phyloP scores from a whole-genome alignment of 2,113 vertebrate species.

The Labrus mixtus region DNA sequence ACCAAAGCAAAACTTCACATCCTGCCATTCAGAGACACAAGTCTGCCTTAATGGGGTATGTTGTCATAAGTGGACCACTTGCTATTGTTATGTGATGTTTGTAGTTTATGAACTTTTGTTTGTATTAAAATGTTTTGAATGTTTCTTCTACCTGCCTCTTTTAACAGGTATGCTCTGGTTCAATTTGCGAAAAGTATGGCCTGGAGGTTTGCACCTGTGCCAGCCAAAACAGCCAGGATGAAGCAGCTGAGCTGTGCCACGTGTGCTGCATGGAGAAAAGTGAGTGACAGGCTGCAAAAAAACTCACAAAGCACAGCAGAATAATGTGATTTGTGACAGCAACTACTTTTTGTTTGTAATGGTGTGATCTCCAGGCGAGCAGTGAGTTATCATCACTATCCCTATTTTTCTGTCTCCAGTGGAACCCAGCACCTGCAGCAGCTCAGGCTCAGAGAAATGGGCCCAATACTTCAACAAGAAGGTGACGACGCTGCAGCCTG shows the following conservation, averaged over 20 bases:
- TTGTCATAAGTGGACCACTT: background rate
- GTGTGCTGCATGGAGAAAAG: constrained; percentile 97
- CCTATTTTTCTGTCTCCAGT: constrained; percentile 75
- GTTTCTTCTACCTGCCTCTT: background rate
- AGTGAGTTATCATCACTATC: background rate
- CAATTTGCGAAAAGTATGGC: constrained; percentile 91
- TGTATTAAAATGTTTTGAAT: background rate
- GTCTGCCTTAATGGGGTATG: constrained; percentile 94
- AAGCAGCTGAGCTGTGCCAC: constrained; percentile 92
- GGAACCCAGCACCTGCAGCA: constrained; percentile 87
- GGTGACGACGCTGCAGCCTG: constrained; percentile 92
- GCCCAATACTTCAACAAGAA: constrained; percentile 79
- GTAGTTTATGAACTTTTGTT: background rate
- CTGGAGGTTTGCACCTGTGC: constrained; percentile 94
- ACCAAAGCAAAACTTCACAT: constrained; percentile 90
- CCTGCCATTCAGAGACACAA: constrained; percentile 92
- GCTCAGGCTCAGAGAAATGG: constrained; percentile 91
- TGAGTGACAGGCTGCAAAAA: constrained; percentile 78
- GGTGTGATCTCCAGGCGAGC: background rate
- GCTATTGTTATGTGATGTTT: background rate
- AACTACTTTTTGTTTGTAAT: background rate
- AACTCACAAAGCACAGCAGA: background rate
- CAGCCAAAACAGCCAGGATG: constrained; percentile 87
- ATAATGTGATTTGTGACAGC: background rate
- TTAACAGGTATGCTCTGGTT: constrained; percentile 92